phyloP scores from a whole-genome alignment of 35 echinoderm and acorn worm genomes.

The Heliocidaris tuberculata region DNA sequence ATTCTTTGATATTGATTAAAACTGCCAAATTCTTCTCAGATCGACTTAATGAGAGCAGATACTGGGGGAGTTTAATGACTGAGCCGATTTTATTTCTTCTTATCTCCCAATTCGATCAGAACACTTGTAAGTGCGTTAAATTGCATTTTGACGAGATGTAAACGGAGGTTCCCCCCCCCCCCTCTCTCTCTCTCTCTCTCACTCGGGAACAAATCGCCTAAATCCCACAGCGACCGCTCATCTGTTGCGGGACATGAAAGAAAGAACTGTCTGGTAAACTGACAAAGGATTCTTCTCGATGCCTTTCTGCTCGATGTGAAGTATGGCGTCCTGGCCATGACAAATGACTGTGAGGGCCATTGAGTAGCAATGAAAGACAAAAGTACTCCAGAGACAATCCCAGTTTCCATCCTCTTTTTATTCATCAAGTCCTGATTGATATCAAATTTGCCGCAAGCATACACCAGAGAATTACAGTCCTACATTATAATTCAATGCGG shows the following conservation, averaged over 20 bases:
- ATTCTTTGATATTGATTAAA: not conserved
- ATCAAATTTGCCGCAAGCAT: slow-evolving; percentile 46
- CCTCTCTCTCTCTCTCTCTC: not conserved
- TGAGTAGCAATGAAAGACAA: slow-evolving; percentile 13
- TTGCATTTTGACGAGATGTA: slow-evolving; percentile 21
- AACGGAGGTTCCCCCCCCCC: not conserved
- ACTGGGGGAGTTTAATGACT: not conserved
- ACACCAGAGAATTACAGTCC: slow-evolving; percentile 3
- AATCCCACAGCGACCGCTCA: not conserved
- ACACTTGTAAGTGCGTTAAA: slow-evolving; percentile 9
- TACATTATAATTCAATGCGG: not conserved
- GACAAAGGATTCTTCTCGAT: slow-evolving; percentile 4
- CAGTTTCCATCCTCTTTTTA: slow-evolving; percentile 8
- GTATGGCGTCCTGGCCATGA: slow-evolving; percentile 4
- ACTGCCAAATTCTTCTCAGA: not conserved
- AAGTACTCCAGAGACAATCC: not conserved
- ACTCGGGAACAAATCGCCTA: not conserved
- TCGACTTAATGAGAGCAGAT: not conserved
- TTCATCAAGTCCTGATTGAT: not conserved
- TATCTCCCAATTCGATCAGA: not conserved
- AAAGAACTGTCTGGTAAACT: not conserved
- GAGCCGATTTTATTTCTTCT: not conserved
- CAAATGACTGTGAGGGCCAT: slow-evolving; percentile 6
- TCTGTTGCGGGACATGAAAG: slow-evolving; percentile 34
- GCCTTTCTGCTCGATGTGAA: slow-evolving; percentile 12